Evolutionary conservation across 2,888 invertebrate genomes (phyloP), one percentile per base, ranked within the genome.

Genomic region (Netelia melanura): DNA sequence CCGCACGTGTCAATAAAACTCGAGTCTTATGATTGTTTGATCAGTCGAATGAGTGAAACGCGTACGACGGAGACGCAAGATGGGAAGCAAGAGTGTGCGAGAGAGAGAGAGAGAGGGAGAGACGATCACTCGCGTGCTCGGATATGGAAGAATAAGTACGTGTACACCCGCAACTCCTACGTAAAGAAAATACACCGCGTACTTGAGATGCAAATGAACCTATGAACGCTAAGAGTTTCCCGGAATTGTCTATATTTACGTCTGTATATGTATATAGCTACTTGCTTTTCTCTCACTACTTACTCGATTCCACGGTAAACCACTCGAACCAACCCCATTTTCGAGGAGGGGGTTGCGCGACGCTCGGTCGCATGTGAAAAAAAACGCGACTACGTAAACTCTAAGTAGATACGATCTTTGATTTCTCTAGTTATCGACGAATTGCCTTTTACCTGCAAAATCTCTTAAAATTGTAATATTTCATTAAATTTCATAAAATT

Each of bases 1-100:
- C 67, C 82, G 70, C 82, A 80, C 82, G 76, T 85, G 85, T 85
- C 82, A 85, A 85, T 85, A 85, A 62, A 21, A 82, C 82, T 82
- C 56, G 75, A 82, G 78, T n/a, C 83, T 78, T 64, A 78, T 64
- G 76, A 83, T 83, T 83, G 83, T 85, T 85, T 85, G 75, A 65
- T 38, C 75, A 80, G 85, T 77, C 65, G 38, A 80, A 85, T 77
- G 80, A 76, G 71, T 52, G 75, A 61, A 52, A 65, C 76, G 68
- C 70, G 48, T 44, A 70, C 74, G 75, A 58, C n/a, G 58, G 54
- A 72, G 71, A 82, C 52, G 58, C 71, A 67, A n/a, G 43, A 21
- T n/a, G 52, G 61, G 23, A 44, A 21, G 17, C 44, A 43, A 6
- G 38, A 21, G 21, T 5, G 30, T 30, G 17, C 62, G 30, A 64